Base-by-base conservation (phyloP, 1,140 invertebrate genomes). In the Pectinophora gossypiella region DNA sequence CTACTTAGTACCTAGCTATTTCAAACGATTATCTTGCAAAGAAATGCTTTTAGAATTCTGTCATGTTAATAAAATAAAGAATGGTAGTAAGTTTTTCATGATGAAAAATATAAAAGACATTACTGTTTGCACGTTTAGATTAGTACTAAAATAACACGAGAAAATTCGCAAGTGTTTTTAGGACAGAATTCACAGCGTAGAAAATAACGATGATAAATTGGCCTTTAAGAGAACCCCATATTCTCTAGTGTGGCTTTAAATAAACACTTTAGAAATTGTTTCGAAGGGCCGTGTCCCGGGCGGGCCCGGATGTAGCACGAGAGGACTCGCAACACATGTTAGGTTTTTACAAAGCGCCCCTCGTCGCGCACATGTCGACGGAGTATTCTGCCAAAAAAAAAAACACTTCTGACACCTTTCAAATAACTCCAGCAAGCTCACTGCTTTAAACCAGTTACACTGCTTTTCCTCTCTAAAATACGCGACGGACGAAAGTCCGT, bases 261-360 rank as follows among this genome's bases (percentile, higher is more conserved):
- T 40, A 40, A 40, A 40, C 36, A 40, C 36, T 16, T 40, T 16
- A 15, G 7, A 40, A 15, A 16, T 27, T 27, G 23, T 27, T 27
- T 27, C 12, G 36, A 18, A 2, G 36, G 16, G 36, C 42, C 35
- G 48, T 44, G 32, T 46, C 23, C 38, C 42, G 42, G 32, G 51
- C 51, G 22, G 35, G 50, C 54, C 59, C 59, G 59, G 59, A 55
- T 53, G 52, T 40, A 36, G 15, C 45, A 43, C 51, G 43, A 45
- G 46, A 20, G 48, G n/a, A 32, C 20, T 32, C 42, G 47, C 54
- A 40, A 45, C 61, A 64, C 62, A 64, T 64, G 62, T 58, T 61
- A 43, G 47, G 51, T 59, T 58, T 59, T 60, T 57, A 51, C 45
- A 45, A 15, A 16, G 47, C 27, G 45, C 54, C 54, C 54, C 48